Evolutionary conservation across 2,888 invertebrate genomes (phyloP).

Genomic region (Nectonema munidae): DNA sequence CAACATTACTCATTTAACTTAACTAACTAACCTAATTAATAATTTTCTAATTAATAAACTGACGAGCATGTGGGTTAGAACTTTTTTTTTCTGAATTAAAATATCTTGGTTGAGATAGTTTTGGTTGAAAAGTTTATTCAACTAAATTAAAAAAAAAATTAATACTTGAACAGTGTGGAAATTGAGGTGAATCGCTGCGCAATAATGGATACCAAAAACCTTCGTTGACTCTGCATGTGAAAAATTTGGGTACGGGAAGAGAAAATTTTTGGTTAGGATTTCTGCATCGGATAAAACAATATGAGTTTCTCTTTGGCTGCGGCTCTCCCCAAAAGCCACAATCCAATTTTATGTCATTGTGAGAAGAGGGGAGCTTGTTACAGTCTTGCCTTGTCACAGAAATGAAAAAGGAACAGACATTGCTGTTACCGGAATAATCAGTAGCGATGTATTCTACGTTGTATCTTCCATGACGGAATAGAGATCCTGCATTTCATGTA

Average conservation of each 20-base stretch:
- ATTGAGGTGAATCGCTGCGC: constrained; percentile 18
- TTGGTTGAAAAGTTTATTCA: no score
- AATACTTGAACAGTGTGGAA: constrained; percentile 22
- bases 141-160: no score
- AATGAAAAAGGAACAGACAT: constrained; percentile 8
- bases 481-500: constrained; percentile 2
- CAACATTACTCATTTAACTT: no score
- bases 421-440: constrained; percentile 11
- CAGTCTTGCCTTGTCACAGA: constrained; percentile 33
- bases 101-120: no score
- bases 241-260: constrained; percentile 68
- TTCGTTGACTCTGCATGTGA: constrained; percentile 85
- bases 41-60: no score
- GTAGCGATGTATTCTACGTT: constrained; percentile 7
- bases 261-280: constrained; percentile 33
- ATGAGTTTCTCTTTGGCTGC: constrained; percentile 9
- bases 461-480: constrained; percentile 7
- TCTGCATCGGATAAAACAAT: constrained; percentile 21
- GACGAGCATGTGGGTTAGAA: no score
- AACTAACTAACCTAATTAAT: no score
- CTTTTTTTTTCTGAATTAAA: no score
- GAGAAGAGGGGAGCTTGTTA: constrained; percentile 21
- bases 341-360: constrained; percentile 2
- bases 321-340: constrained; percentile 9
- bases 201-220: constrained; percentile 58